Conservation (phyloP, 2,113 vertebrate species). For the Galbula dea region DNA sequence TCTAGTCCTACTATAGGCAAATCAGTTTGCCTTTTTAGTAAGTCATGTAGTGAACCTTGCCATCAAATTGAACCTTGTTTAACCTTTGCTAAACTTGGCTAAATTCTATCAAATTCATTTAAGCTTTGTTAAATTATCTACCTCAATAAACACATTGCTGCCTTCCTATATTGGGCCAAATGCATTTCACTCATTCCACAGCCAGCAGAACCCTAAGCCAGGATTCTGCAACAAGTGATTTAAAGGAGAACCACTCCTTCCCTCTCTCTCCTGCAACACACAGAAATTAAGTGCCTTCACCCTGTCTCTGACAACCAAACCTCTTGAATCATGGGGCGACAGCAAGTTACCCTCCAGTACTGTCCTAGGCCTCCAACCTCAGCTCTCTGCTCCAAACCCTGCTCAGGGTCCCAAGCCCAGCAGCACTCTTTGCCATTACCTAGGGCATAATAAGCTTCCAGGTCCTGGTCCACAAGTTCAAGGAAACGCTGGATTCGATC, state of each 20-base stretch:
- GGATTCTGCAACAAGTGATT: neutral
- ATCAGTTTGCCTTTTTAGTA: neutral
- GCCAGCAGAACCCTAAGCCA: neutral
- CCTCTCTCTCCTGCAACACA: neutral
- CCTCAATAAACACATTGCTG: neutral
- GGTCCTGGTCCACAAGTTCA: constrained; percentile 80
- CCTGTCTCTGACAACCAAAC: neutral
- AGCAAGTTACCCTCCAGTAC: neutral
- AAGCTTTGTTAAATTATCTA: neutral
- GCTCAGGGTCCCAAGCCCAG: neutral
- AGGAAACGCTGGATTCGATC: constrained; percentile 91
- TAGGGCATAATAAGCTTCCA: constrained; percentile 81
- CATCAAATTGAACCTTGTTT: neutral
- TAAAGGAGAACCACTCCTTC: neutral
- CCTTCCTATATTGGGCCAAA: neutral
- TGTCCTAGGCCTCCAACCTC: neutral
- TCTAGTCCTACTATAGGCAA: neutral
- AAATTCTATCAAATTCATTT: neutral
- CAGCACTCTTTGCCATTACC: constrained; percentile 55
- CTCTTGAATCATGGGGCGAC: neutral
- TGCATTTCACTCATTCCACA: neutral
- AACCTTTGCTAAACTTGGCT: neutral
- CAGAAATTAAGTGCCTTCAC: neutral
- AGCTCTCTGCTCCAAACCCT: neutral
- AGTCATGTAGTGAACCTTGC: neutral